Conservation (phyloP, 2,797 vertebrate species). For the Danio kyathit region DNA sequence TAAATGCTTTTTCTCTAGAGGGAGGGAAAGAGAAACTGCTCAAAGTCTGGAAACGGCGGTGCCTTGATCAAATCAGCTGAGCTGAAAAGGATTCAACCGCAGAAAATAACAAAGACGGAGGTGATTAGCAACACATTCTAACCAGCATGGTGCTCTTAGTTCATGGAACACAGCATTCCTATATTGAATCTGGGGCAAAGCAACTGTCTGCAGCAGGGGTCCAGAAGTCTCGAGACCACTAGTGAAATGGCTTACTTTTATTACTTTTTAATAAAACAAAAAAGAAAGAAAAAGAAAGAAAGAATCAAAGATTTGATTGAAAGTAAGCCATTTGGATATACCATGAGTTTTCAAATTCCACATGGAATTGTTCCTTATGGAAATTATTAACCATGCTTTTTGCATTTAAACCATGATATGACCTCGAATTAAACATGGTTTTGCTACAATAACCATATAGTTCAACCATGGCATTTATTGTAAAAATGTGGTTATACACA, state of each 20-base stretch:
- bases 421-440: too few species aligned
- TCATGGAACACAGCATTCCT: conserved; percentile 37
- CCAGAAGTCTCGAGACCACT: conserved; percentile 29
- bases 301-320: not conserved
- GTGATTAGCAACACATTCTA: conserved; percentile 51
- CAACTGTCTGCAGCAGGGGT: conserved; percentile 25
- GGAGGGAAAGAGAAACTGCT: conserved; percentile 43
- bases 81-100: conserved; percentile 47
- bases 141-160: conserved; percentile 43
- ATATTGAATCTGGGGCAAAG: conserved; percentile 44
- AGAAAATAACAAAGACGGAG: conserved; percentile 53
- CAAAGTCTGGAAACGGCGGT: conserved; percentile 62
- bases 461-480: too few species aligned
- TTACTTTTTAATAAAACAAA: not conserved
- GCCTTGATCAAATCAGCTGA: conserved; percentile 59
- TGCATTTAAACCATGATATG: too few species aligned
- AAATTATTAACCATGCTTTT: too few species aligned
- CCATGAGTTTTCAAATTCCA: not conserved
- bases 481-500: too few species aligned
- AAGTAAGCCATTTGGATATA: not conserved
- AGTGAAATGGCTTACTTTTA: not conserved
- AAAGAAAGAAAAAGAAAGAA: too few species aligned
- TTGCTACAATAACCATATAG: too few species aligned
- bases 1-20: conserved; percentile 61
- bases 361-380: not conserved